Base-by-base conservation (phyloP, 1,140 invertebrate genomes). In the Scylla paramamosain region DNA sequence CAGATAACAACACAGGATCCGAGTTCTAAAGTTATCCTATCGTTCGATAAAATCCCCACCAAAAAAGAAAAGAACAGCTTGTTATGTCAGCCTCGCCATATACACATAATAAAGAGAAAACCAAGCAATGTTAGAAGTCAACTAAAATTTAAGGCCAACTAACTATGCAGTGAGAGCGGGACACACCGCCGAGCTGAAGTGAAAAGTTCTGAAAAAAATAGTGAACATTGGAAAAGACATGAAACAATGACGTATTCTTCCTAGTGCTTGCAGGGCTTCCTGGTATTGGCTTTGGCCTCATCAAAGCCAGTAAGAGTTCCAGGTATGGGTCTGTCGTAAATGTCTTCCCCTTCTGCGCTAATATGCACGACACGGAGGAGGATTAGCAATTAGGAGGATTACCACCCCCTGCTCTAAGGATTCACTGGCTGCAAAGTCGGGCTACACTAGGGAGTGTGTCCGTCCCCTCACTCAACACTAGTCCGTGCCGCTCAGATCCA, bases 311-410 rank as follows among this genome's bases (percentile, higher is more conserved):
- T 94, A 88, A 4, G 84, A 46, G 67, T 89, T 91, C 91, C 82
- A 83, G 89, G 89, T 95, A 84, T 95, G 89, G 86, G 86, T 45
- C 31, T 77, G 46, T 52, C 59, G 94, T 39, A 48, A 89, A 93
- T 87, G 48, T 52, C 59, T 48, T 87, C 46, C 28, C 39, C 59
- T 93, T 48, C 45, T 29, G 3, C 83, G 86, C 93, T 89, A 89
- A 89, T 89, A 88, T 77, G 84, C 83, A 39, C 25, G 89, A 48
- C 45, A 20, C 46, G 20, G 84, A 25, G 82, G 67, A 77, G 82
- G 82, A 93, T 93, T 93, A 93, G 29, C 82, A 93, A 93, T 86
- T 93, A 93, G 29, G 82, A 48, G 92, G 25, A 86, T 93, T 86
- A 93, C 82, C 31, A 8, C 67, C 32, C 29, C 0, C 92, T 48